Percentiles rank a stretch among this genome's conserved stretches.
phyloP scores from a whole-genome alignment of 2,797 vertebrate genomes.

The Karalla daura region DNA sequence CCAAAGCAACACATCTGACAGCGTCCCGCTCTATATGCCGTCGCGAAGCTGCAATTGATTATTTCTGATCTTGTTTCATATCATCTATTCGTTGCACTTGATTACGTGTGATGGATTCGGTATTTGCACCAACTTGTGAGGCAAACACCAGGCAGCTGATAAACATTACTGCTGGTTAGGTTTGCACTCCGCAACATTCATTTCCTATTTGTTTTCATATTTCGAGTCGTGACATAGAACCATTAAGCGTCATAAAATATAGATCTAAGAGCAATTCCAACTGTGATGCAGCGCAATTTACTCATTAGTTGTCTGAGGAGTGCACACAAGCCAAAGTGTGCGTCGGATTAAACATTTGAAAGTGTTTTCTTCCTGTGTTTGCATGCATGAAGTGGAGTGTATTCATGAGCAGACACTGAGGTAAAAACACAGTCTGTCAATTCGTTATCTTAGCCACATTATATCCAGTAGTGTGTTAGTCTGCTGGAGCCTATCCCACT shows the following conservation, averaged over 20 bases:
- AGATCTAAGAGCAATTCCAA: constrained; percentile 12
- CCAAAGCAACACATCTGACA: constrained; percentile 26
- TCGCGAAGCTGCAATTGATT: constrained; percentile 56
- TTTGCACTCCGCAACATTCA: constrained; percentile 31
- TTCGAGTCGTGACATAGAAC: constrained; percentile 27
- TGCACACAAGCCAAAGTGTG: not conserved
- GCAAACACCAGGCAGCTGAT: constrained; percentile 72
- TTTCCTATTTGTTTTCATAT: constrained; percentile 49
- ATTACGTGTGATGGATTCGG: constrained; percentile 61
- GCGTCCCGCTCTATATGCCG: constrained; percentile 20
- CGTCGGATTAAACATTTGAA: not conserved
- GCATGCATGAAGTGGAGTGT: not conserved
- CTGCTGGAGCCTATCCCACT: no score
- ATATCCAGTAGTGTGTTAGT: no score
- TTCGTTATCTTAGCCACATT: no score
- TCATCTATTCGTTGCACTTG: constrained; percentile 43
- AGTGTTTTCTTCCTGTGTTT: not conserved
- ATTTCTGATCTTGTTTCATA: constrained; percentile 56
- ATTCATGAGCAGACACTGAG: no score
- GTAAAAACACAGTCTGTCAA: no score
- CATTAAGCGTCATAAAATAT: constrained; percentile 40
- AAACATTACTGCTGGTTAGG: constrained; percentile 64
- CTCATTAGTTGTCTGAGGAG: constrained; percentile 3
- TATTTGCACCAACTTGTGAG: constrained; percentile 69
- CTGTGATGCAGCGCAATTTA: not conserved